These are phyloP conservation scores for Drosophila lacicola DNA, from an alignment of 2,888 invertebrate genomes.

Conservation along the genomic window DNA sequence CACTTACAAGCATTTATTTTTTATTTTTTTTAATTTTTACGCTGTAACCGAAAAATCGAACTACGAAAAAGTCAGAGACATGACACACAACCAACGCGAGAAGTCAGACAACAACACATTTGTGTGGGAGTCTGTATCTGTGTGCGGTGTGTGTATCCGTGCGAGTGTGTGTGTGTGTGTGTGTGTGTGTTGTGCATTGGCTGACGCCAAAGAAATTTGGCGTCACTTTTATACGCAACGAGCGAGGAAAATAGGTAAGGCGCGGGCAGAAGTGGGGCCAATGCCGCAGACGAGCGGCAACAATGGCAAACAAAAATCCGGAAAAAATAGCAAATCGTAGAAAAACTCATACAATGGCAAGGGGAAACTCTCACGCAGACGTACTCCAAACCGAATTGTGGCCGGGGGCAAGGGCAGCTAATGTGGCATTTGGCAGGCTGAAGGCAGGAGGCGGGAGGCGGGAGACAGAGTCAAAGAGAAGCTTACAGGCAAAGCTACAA, in stretches of 20 bases:
- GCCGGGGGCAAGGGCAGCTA: conserved; percentile 43
- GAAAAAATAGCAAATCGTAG: conserved; percentile 77
- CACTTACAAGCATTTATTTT: conserved; percentile 52
- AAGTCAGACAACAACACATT: conserved; percentile 25
- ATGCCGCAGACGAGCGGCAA: conserved; percentile 44
- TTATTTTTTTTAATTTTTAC: conserved; percentile 69
- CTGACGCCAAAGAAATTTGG: conserved; percentile 79
- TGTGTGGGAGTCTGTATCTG: conserved; percentile 26
- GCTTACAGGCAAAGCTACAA: conserved; percentile 4
- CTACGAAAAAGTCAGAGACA: conserved; percentile 53
- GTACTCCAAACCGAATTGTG: conserved; percentile 27
- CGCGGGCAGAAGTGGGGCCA: not conserved
- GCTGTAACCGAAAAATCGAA: conserved; percentile 66
- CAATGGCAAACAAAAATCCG: conserved; percentile 77
- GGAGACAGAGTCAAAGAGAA: not conserved
- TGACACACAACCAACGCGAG: conserved; percentile 35
- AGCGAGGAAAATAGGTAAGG: conserved; percentile 36
- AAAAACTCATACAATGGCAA: conserved; percentile 47
- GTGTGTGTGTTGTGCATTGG: conserved; percentile 57
- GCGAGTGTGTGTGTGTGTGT: conserved; percentile 16
- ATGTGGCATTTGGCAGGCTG: conserved; percentile 59
- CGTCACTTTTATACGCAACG: conserved; percentile 74
- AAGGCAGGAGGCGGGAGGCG: not conserved
- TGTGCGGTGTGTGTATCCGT: conserved; percentile 23
- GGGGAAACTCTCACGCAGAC: not conserved